A percentile compares a stretch with the other conserved stretches of the same genome.
These are phyloP conservation scores for Heliangelus exortis DNA, from an alignment of 2,797 vertebrate genomes.

Conservation along the genomic window DNA sequence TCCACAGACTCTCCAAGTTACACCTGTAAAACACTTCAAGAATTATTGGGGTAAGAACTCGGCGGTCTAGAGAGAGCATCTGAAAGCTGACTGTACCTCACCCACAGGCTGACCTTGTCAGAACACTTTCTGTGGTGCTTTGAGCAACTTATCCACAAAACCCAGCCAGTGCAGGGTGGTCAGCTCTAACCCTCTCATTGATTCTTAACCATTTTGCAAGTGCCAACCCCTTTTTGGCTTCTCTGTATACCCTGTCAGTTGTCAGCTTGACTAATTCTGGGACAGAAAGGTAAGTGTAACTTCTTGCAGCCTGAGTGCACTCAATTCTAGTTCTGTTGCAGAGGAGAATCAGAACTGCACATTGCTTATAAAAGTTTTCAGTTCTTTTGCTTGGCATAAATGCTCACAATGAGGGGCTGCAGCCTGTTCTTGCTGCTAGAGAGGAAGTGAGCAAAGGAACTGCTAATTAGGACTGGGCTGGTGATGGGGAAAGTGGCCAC, in stretches of 20 bases:
- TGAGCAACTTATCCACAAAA: not conserved
- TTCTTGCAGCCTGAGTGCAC: not conserved
- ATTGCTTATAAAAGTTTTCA: not conserved
- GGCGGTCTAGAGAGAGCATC: rapidly evolving
- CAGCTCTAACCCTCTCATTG: not conserved
- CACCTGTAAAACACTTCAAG: not conserved
- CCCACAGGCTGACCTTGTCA: not conserved
- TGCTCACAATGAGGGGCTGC: not conserved
- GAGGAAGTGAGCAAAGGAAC: not conserved
- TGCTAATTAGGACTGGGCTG: not conserved
- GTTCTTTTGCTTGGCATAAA: not conserved
- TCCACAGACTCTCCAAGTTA: not conserved
- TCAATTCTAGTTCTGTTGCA: not conserved
- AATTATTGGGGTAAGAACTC: not conserved
- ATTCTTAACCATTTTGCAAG: not conserved
- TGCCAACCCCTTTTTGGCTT: not conserved
- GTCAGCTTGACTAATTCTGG: not conserved
- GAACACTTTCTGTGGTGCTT: not conserved
- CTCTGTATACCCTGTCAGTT: not conserved
- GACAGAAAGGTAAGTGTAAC: not conserved
- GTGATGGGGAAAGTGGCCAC: not conserved
- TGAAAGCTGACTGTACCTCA: not conserved
- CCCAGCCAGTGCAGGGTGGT: not conserved
- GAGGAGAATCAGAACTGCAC: not conserved
- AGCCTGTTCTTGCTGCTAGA: not conserved